Evolutionary conservation across 2,888 invertebrate species (phyloP), one percentile per base, ranked within the genome.

Genomic region (Cryptops parisi): DNA sequence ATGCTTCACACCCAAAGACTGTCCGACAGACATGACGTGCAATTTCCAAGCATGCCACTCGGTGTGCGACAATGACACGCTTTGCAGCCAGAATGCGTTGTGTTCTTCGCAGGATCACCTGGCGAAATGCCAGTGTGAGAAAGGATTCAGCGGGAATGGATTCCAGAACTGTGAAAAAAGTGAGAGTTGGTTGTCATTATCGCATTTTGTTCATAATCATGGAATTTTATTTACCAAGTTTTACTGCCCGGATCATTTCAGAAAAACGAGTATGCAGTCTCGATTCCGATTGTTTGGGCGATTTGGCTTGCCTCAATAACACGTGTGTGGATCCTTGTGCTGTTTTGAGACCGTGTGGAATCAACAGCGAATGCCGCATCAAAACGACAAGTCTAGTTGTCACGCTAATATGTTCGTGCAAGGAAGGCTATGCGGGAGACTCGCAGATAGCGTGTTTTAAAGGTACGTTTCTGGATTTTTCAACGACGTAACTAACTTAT

Each of bases 311-410:
- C 64, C 74, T 81, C 49, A 84, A 84, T 65, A 84, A 84, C 69
- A 86, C 84, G 73, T 89, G 88, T 66, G 76, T 76, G 62, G 81
- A 88, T 71, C 87, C 88, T 21, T 89, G 88, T 64, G 15, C 46
- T 15, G 39, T 40, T 12, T 15, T 44, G 40, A 24, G 54, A 47
- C 54, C 56, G 15, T 58, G 58, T 50, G 58, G 58, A 15, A 24
- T 58, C 24, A 56, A 58, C 44, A 51, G 56, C 9, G 46, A 53
- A 44, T 58, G 58, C 40, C 33, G 38, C 19, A 45, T 51, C 6
- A 17, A 40, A 40, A 58, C 57, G 27, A 91, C 91, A 77, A 86
- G 84, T 75, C 52, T 45, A 17, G 22, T 23, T 22, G 19, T 52
- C 12, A 52, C 44, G 4, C 33, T 52, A 4, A 19, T 33, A 4